Conservation (phyloP, 2,113 vertebrate genomes). For the Eretmochelys imbricata region DNA sequence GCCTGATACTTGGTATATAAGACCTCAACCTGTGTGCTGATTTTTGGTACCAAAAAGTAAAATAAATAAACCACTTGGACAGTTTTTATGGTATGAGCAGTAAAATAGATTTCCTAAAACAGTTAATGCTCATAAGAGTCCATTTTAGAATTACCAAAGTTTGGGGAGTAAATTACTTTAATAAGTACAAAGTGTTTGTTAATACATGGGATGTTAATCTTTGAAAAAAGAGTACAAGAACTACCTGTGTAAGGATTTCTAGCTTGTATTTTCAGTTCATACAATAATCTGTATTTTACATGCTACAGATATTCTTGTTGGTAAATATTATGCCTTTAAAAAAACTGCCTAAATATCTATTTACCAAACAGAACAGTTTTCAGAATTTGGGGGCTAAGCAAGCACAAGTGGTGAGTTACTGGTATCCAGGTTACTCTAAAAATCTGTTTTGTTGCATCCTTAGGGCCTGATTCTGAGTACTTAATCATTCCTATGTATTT, state of each 20-base stretch:
- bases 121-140: neutral
- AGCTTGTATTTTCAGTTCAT: conserved; percentile 13
- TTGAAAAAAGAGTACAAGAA: conserved; percentile 19
- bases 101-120: neutral
- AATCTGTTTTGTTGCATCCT: neutral
- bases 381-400: neutral
- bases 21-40: conserved; percentile 64
- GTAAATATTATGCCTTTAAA: conserved; percentile 57
- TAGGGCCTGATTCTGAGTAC: neutral
- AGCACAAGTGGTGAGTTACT: fast-evolving
- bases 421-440: neutral
- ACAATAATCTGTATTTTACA: conserved; percentile 35
- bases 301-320: conserved; percentile 45
- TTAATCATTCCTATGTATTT: neutral
- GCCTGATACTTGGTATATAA: conserved; percentile 58
- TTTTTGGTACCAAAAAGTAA: conserved; percentile 49
- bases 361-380: conserved; percentile 23
- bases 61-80: neutral
- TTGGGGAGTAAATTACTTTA: conserved; percentile 53
- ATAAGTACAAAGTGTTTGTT: neutral
- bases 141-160: conserved; percentile 58
- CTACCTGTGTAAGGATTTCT: neutral
- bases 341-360: neutral
- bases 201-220: neutral
- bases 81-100: neutral